Evolutionary conservation across 2,888 invertebrate genomes (phyloP).

Genomic region (Salpingus planirostris): DNA sequence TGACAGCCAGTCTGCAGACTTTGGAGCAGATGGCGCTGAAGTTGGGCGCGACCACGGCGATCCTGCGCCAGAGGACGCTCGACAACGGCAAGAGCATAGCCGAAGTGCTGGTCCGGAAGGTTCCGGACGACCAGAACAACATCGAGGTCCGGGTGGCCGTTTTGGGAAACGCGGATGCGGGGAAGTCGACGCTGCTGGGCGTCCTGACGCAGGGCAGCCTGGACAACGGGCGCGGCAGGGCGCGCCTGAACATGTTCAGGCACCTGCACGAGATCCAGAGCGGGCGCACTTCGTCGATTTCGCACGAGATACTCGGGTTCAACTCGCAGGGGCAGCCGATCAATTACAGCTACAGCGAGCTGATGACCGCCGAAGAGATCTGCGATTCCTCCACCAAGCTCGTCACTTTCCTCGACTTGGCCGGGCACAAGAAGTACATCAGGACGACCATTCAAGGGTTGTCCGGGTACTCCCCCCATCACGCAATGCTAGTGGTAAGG

Average conservation of each 20-base stretch:
- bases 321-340: constrained; percentile 78
- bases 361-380: constrained; percentile 88
- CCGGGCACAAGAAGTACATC: constrained; percentile 93
- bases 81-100: constrained; percentile 58
- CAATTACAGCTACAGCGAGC: constrained; percentile 80
- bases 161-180: constrained; percentile 90
- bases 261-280: constrained; percentile 92
- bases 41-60: constrained; percentile 72
- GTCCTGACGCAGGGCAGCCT: constrained; percentile 92
- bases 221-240: constrained; percentile 92
- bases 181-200: constrained; percentile 94
- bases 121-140: constrained; percentile 78
- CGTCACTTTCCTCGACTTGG: constrained; percentile 90
- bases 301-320: constrained; percentile 95
- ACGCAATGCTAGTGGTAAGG: constrained; percentile 75
- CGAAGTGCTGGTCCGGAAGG: constrained; percentile 84
- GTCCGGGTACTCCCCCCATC: constrained; percentile 88
- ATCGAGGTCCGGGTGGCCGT: constrained; percentile 84
- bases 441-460: constrained; percentile 91
- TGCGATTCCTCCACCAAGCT: constrained; percentile 88
- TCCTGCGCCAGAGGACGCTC: constrained; percentile 58
- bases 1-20: constrained; percentile 79
- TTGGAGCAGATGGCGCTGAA: constrained; percentile 82
- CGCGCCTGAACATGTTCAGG: constrained; percentile 89
- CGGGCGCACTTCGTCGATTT: constrained; percentile 90